phyloP scores from a whole-genome alignment of 2,797 vertebrate species.

The Rousettus madagascariensis region DNA sequence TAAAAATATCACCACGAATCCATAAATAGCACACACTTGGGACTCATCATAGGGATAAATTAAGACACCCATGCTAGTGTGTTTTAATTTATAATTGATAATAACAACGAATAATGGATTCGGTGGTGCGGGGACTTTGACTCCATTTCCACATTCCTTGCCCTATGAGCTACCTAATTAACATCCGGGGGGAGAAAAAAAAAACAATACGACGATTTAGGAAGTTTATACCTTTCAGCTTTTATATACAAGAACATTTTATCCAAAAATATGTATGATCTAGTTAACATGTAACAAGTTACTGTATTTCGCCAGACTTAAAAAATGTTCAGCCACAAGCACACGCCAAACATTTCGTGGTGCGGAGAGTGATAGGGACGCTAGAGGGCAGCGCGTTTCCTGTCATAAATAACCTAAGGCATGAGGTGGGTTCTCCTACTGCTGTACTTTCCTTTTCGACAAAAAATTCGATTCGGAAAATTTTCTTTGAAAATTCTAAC shows the following conservation, averaged over 20 bases:
- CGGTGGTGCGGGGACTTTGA: neutral
- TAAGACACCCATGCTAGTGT: neutral
- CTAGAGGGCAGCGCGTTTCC: neutral
- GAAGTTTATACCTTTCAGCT: neutral
- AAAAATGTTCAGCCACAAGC: neutral
- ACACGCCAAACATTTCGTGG: neutral
- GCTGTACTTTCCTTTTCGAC: neutral
- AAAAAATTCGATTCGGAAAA: neutral
- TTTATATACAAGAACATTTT: neutral
- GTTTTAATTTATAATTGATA: neutral
- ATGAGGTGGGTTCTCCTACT: neutral
- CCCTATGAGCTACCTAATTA: neutral
- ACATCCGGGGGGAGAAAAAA: neutral
- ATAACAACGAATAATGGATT: neutral
- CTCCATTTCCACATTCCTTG: neutral
- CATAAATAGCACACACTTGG: neutral
- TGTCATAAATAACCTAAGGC: neutral
- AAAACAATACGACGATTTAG: neutral
- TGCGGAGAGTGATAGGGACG: neutral
- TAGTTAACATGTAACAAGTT: slow-evolving; percentile 4
- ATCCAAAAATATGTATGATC: neutral
- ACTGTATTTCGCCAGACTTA: neutral
- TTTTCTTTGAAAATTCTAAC: neutral
- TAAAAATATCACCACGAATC: slow-evolving; percentile 23
- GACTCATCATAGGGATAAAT: slow-evolving; percentile 29